These are phyloP conservation scores for Spheniscus humboldti DNA, from an alignment of 2,797 vertebrate genomes.

Conservation along the genomic window DNA sequence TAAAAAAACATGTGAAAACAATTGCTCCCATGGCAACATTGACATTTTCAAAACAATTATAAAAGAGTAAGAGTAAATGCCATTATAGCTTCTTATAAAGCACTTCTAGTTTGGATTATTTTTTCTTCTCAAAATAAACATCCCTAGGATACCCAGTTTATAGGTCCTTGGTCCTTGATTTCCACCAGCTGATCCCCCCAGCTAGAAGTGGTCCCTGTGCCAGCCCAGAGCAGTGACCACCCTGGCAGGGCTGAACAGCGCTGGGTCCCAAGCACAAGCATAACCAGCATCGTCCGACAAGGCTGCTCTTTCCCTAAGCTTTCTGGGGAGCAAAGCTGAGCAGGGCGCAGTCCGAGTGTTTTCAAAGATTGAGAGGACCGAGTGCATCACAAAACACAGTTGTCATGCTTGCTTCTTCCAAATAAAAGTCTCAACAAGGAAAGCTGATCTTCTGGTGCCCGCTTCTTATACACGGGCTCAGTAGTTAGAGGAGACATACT, in stretches of 20 bases:
- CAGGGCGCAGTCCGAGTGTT: accelerated
- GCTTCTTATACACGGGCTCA: accelerated
- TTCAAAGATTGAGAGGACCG: neutral
- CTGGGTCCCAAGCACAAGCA: accelerated
- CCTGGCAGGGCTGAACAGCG: neutral
- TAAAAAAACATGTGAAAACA: neutral
- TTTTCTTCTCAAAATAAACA: neutral
- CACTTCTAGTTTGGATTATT: neutral
- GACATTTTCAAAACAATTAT: neutral
- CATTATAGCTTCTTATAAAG: neutral
- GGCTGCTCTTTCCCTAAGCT: neutral
- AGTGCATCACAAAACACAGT: neutral
- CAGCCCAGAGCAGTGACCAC: neutral
- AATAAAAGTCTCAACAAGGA: neutral
- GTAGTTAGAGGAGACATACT: neutral
- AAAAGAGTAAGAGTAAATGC: neutral
- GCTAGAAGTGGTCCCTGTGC: neutral
- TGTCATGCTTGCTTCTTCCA: neutral
- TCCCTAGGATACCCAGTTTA: neutral
- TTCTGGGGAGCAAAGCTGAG: neutral
- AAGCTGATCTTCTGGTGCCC: neutral
- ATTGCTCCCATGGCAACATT: neutral
- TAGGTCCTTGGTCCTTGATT: neutral
- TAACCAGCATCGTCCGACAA: accelerated
- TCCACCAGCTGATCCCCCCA: neutral